A percentile compares a stretch with the other conserved stretches of the same genome.
Evolutionary conservation across 2,888 invertebrate species (phyloP).

Genomic region (Harpalus rubripes): DNA sequence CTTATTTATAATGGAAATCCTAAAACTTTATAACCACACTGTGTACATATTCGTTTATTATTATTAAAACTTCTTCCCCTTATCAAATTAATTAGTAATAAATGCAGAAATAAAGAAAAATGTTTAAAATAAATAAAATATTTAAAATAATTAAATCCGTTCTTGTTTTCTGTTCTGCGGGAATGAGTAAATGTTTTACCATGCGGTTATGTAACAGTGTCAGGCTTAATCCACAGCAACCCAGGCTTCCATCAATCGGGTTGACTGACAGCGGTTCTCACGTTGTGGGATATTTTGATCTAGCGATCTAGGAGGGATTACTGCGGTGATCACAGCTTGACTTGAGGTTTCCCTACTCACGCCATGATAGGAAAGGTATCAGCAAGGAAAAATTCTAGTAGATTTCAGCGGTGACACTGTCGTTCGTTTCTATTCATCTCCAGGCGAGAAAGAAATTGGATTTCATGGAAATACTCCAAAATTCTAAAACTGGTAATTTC

Average conservation of each 20-base stretch:
- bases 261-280: background rate
- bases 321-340: slow-evolving; percentile 4
- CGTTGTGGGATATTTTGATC: slow-evolving; percentile 5
- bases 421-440: background rate
- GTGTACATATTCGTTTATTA: no score
- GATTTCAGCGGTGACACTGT: background rate
- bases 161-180: background rate
- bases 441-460: background rate
- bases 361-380: background rate
- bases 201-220: background rate
- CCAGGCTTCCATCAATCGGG: background rate
- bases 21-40: no score
- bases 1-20: no score
- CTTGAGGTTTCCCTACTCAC: background rate
- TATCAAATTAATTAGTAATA: no score
- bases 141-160: no score
- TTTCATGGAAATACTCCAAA: no score
- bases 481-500: no score
- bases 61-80: no score
- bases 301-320: background rate
- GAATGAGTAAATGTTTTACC: background rate
- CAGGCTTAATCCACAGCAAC: background rate
- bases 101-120: no score
- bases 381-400: background rate
- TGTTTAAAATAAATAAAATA: no score